These are phyloP conservation scores for Dipodomys spectabilis DNA, from an alignment of 2,113 vertebrate species.

Conservation along the genomic window DNA sequence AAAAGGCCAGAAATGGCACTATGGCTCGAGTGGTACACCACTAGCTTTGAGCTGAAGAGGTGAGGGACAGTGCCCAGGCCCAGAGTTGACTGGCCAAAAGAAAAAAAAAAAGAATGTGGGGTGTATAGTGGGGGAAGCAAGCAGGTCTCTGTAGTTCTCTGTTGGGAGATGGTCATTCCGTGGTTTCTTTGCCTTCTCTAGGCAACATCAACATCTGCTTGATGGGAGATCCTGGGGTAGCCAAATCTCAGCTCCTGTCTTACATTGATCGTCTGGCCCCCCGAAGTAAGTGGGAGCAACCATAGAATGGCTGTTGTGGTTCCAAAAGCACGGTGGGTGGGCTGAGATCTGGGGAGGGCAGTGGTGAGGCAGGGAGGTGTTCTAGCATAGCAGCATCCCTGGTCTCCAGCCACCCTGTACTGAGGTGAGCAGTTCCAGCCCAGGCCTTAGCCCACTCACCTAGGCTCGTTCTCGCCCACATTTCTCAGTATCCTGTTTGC, in stretches of 20 bases:
- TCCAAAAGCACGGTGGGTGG: no score
- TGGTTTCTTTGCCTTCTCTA: constrained; percentile 64
- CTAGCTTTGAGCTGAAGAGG: no score
- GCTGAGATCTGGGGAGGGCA: not conserved
- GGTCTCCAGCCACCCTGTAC: not conserved
- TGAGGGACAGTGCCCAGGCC: no score
- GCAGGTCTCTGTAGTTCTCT: not conserved
- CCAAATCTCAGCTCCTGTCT: constrained; percentile 95
- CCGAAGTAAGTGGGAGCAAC: constrained; percentile 89
- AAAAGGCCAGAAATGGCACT: no score
- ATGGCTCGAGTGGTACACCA: no score
- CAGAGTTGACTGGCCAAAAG: no score
- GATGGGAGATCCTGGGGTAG: constrained; percentile 97
- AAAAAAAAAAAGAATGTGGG: no score
- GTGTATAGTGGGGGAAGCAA: no score
- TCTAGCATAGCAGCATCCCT: accelerated
- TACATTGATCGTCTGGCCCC: constrained; percentile 95
- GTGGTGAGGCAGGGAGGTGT: no score
- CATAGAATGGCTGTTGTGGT: no score
- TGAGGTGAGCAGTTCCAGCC: not conserved
- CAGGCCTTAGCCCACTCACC: not conserved
- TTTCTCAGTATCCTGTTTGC: not conserved
- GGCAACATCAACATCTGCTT: constrained; percentile 96
- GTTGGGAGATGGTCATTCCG: no score
- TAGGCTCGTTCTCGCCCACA: accelerated